Conservation (phyloP, 2,797 vertebrate genomes). For the Ctenosaura bakeri region DNA sequence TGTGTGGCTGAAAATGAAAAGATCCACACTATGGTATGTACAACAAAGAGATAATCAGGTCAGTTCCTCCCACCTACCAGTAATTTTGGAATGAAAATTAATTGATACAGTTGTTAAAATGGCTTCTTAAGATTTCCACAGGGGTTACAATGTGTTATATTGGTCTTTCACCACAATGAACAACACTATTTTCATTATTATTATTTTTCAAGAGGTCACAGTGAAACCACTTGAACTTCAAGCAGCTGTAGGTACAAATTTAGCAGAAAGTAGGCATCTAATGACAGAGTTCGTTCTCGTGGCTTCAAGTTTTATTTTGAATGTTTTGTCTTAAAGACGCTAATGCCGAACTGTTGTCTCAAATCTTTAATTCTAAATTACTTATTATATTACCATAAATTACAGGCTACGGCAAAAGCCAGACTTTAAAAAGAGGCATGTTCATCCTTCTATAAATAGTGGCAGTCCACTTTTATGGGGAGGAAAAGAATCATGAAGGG, state of each 20-base stretch:
- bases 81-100: slow-evolving; percentile 55
- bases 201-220: slow-evolving; percentile 80
- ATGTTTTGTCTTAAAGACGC: slow-evolving; percentile 87
- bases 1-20: slow-evolving; percentile 64
- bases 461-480: slow-evolving; percentile 70
- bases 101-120: slow-evolving; percentile 66
- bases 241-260: slow-evolving; percentile 82
- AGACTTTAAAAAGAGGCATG: slow-evolving; percentile 83
- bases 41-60: too few species aligned
- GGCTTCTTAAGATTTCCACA: slow-evolving; percentile 59
- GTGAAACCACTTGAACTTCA: slow-evolving; percentile 80
- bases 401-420: slow-evolving; percentile 82
- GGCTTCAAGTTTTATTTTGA: slow-evolving; percentile 86
- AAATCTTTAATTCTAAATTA: slow-evolving; percentile 88
- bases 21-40: slow-evolving; percentile 34
- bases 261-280: slow-evolving; percentile 87
- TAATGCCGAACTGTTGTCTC: slow-evolving; percentile 87
- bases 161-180: slow-evolving; percentile 76
- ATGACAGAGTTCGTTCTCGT: slow-evolving; percentile 84
- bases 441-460: slow-evolving; percentile 85
- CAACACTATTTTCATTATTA: slow-evolving; percentile 82
- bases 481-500: slow-evolving; percentile 68
- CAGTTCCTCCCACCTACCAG: background rate
- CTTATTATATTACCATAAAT: slow-evolving; percentile 88
- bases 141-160: slow-evolving; percentile 70